A percentile compares a stretch with the other conserved stretches of the same genome.
Conservation (phyloP, 2,113 vertebrate genomes). For the Antennarius striatus region DNA sequence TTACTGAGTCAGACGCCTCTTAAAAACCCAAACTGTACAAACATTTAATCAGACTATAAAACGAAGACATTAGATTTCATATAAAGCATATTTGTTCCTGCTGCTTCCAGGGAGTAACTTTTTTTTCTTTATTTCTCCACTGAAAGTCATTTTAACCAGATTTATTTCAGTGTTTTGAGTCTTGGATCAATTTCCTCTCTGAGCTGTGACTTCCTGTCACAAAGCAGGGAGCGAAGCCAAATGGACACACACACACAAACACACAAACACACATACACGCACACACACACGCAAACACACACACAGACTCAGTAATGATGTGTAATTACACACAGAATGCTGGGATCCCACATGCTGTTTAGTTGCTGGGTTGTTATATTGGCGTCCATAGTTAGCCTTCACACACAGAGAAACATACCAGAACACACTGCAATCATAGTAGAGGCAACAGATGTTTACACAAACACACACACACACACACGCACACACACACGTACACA, state of each 20-base stretch:
- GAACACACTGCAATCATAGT: slow-evolving; percentile 20
- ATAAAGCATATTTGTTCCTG: no score
- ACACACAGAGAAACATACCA: slow-evolving; percentile 17
- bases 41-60: no score
- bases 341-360: slow-evolving; percentile 43
- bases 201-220: slow-evolving; percentile 64
- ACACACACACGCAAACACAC: slow-evolving; percentile 34
- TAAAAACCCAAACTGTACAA: no score
- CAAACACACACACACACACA: slow-evolving; percentile 24
- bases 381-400: slow-evolving; percentile 56
- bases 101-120: no score
- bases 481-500: slow-evolving; percentile 16
- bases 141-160: neutral
- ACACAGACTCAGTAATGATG: slow-evolving; percentile 38
- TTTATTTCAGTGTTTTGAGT: slow-evolving; percentile 17
- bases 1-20: no score
- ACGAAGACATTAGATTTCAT: no score
- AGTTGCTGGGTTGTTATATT: slow-evolving; percentile 51
- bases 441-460: slow-evolving; percentile 6
- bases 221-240: slow-evolving; percentile 21
- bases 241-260: slow-evolving; percentile 26
- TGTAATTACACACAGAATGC: slow-evolving; percentile 55
- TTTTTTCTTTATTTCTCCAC: neutral
- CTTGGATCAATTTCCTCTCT: slow-evolving; percentile 24
- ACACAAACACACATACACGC: slow-evolving; percentile 18